Evolutionary conservation across 2,113 vertebrate genomes (phyloP).

Genomic region (Osmerus mordax): DNA sequence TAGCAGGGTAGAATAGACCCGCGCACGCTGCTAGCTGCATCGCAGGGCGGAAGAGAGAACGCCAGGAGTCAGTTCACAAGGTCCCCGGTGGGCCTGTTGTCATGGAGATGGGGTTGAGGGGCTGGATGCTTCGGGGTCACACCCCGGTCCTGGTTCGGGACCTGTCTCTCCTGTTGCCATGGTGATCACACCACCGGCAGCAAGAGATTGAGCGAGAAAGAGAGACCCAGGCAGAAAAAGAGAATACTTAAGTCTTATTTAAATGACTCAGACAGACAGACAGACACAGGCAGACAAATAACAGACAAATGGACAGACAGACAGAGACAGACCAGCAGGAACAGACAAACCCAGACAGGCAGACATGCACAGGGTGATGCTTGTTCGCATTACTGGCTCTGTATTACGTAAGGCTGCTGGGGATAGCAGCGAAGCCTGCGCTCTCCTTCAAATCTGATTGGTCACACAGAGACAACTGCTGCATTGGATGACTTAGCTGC

Average conservation of each 20-base stretch:
- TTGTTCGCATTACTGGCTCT: too few species aligned
- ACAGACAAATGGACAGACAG: too few species aligned
- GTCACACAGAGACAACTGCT: constrained; percentile 8
- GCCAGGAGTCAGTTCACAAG: not conserved
- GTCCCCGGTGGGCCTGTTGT: not conserved
- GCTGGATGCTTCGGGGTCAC: not conserved
- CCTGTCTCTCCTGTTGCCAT: not conserved
- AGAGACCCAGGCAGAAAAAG: not conserved
- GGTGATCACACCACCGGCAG: not conserved
- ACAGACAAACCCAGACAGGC: not conserved
- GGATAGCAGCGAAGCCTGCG: not conserved
- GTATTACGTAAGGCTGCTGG: not conserved
- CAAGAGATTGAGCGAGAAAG: not conserved
- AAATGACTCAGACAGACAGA: not conserved
- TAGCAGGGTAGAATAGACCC: too few species aligned
- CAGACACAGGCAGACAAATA: constrained; percentile 3
- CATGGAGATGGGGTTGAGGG: not conserved
- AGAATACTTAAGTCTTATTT: not conserved
- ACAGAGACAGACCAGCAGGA: not conserved
- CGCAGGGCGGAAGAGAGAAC: too few species aligned
- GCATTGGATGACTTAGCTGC: not conserved
- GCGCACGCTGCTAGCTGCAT: too few species aligned
- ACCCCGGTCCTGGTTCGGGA: not conserved
- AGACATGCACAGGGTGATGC: not conserved
- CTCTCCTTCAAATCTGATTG: not conserved